A percentile compares a stretch with the other conserved stretches of the same genome.
These are phyloP conservation scores for Yasuhikotakia modesta DNA, from an alignment of 2,797 vertebrate genomes.

Conservation along the genomic window DNA sequence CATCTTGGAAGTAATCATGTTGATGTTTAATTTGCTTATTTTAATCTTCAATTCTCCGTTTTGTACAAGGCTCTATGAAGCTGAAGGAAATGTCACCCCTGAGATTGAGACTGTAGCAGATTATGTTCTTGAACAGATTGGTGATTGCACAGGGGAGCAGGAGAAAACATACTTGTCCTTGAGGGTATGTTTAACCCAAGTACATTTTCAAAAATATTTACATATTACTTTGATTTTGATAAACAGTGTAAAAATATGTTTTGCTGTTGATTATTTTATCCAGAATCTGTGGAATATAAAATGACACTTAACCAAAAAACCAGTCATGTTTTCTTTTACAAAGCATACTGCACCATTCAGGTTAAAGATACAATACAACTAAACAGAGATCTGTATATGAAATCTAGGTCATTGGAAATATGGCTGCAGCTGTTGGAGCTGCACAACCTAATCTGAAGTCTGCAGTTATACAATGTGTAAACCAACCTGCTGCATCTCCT, in stretches of 20 bases:
- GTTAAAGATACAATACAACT: neutral
- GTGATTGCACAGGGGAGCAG: constrained; percentile 81
- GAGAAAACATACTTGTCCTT: constrained; percentile 85
- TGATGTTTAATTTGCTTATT: neutral
- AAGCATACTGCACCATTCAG: neutral
- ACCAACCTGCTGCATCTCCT: constrained; percentile 73
- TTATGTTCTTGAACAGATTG: constrained; percentile 81
- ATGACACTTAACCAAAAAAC: too few species aligned
- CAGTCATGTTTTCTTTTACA: neutral
- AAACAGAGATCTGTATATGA: neutral
- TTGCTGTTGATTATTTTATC: too few species aligned
- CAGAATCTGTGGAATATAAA: too few species aligned
- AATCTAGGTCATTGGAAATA: constrained; percentile 91
- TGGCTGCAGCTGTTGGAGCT: constrained; percentile 83
- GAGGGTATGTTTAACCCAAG: constrained; percentile 76
- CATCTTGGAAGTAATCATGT: neutral
- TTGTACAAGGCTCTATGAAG: constrained; percentile 78
- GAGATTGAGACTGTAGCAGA: constrained; percentile 82
- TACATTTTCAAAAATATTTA: too few species aligned
- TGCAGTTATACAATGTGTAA: constrained; percentile 82
- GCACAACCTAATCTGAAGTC: constrained; percentile 79
- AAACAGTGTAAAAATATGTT: too few species aligned
- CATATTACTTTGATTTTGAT: too few species aligned
- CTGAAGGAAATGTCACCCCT: constrained; percentile 70
- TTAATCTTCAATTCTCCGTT: constrained; percentile 2